These are phyloP conservation scores for Beris morrisii DNA, from an alignment of 2,888 invertebrate species.

Conservation along the genomic window DNA sequence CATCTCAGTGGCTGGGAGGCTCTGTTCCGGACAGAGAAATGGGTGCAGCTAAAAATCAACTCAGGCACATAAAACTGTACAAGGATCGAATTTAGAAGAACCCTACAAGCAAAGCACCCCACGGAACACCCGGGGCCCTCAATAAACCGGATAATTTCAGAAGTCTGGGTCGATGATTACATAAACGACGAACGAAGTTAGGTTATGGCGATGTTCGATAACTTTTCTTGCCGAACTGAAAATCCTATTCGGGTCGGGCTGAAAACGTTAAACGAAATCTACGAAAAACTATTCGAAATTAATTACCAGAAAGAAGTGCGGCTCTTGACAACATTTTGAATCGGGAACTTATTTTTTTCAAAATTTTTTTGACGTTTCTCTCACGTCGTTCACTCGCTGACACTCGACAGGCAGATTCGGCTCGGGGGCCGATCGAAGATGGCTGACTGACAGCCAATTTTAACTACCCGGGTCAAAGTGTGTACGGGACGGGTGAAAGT, in stretches of 20 bases:
- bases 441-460: constrained; percentile 8
- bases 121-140: constrained; percentile 39
- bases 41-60: no score
- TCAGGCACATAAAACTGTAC: no score
- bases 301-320: constrained; percentile 68
- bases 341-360: constrained; percentile 27
- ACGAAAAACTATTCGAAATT: constrained; percentile 13
- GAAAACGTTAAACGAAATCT: not conserved
- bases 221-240: not conserved
- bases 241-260: constrained; percentile 17
- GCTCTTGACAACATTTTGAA: constrained; percentile 69
- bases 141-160: constrained; percentile 61
- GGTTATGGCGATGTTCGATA: constrained; percentile 15
- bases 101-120: no score
- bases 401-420: constrained; percentile 12
- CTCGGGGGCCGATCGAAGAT: constrained; percentile 13
- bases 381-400: constrained; percentile 24
- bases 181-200: constrained; percentile 28
- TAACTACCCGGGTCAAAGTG: constrained; percentile 17
- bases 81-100: no score
- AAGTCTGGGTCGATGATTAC: constrained; percentile 11
- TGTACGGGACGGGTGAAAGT: not conserved
- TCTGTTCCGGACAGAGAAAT: no score
- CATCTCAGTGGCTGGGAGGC: no score
- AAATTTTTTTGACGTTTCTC: constrained; percentile 21